These are phyloP conservation scores for Leptinotarsa defecta DNA, from an alignment of 1,140 invertebrate species.

Conservation along the genomic window DNA sequence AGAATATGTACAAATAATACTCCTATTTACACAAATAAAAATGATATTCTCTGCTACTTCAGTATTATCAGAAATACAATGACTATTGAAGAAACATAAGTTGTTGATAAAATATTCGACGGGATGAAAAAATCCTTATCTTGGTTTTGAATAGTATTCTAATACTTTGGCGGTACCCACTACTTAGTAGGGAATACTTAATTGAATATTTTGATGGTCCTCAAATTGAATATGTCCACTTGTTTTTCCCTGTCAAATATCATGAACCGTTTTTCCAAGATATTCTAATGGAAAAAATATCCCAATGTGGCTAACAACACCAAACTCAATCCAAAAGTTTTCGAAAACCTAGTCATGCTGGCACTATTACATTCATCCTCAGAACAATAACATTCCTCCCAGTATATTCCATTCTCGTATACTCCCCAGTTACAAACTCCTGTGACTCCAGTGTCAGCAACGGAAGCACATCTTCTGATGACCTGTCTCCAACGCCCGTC, in stretches of 20 bases:
- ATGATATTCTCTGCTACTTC: no score
- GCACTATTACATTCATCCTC: constrained; percentile 80
- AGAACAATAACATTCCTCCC: constrained; percentile 94
- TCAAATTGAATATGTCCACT: no score
- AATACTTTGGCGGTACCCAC: no score
- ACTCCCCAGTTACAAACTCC: constrained; percentile 95
- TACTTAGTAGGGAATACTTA: no score
- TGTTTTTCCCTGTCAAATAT: no score
- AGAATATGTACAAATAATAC: no score
- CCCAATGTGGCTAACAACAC: neutral
- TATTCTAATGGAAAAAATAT: constrained; percentile 4
- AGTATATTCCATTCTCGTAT: constrained; percentile 88
- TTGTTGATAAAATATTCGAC: neutral
- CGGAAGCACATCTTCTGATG: constrained; percentile 85
- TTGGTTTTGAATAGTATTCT: neutral
- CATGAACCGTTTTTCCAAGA: no score
- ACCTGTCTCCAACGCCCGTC: constrained; percentile 92
- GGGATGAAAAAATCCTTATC: neutral
- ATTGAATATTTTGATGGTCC: no score
- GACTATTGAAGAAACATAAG: neutral
- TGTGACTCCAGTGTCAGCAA: constrained; percentile 86
- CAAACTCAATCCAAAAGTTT: constrained; percentile 12
- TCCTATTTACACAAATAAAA: no score
- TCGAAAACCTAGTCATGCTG: constrained; percentile 20
- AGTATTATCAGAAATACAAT: neutral